Evolutionary conservation across 2,113 vertebrate species (phyloP).

Genomic region (Sinocyclocheilus maitianheensis): DNA sequence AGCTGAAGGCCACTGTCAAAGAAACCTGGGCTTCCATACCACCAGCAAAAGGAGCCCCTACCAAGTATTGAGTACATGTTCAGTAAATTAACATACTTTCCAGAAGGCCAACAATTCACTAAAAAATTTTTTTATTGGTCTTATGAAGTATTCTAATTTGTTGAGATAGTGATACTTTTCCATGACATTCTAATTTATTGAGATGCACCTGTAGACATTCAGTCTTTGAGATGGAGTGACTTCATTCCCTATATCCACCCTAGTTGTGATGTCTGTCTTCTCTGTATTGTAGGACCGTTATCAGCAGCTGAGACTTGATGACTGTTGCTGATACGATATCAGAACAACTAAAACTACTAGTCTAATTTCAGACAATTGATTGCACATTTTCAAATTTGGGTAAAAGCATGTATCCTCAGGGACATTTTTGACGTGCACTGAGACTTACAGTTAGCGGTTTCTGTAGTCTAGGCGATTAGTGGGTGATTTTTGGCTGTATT

Average conservation of each 20-base stretch:
- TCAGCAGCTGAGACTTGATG: not conserved
- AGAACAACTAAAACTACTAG: not conserved
- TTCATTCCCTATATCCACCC: no score
- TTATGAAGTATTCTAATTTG: no score
- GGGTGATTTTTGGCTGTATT: not conserved
- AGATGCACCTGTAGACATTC: not conserved
- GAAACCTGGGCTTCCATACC: no score
- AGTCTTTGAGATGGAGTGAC: not conserved
- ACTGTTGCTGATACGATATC: not conserved
- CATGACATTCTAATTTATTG: no score
- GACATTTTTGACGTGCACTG: not conserved
- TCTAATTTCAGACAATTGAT: not conserved
- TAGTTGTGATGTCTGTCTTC: not conserved
- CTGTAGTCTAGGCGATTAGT: not conserved
- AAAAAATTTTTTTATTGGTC: no score
- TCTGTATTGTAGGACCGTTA: not conserved
- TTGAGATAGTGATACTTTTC: no score
- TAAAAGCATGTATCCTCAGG: not conserved
- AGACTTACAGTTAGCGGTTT: not conserved
- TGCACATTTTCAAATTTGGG: not conserved
- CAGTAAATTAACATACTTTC: no score
- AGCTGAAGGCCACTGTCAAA: no score
- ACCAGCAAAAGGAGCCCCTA: no score
- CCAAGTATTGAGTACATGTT: no score
- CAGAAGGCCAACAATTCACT: no score